Conservation (phyloP, 2,797 vertebrate genomes). For the Discoglossus pictus region DNA sequence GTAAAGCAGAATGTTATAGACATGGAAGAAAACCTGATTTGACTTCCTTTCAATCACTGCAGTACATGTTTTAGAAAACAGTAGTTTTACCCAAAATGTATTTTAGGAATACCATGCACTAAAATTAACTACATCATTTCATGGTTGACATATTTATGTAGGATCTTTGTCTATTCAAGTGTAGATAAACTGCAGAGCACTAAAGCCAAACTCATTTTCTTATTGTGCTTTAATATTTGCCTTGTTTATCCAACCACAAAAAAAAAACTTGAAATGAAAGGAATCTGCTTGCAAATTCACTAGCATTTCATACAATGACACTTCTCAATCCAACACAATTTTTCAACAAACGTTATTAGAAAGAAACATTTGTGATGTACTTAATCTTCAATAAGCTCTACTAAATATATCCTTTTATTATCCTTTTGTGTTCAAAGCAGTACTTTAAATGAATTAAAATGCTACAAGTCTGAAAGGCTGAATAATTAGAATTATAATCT, state of each 20-base stretch:
- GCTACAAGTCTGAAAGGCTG: slow-evolving; percentile 34
- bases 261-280: slow-evolving; percentile 34
- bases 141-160: slow-evolving; percentile 9
- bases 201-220: slow-evolving; percentile 37
- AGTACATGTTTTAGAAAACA: no score
- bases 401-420: slow-evolving; percentile 45
- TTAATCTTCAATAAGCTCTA: slow-evolving; percentile 46
- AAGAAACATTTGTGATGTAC: slow-evolving; percentile 48
- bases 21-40: no score
- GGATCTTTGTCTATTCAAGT: slow-evolving; percentile 2
- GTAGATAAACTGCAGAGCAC: slow-evolving; percentile 1
- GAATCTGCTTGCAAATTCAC: slow-evolving; percentile 34
- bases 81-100: background rate
- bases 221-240: slow-evolving; percentile 23
- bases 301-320: slow-evolving; percentile 24
- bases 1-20: no score
- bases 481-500: slow-evolving; percentile 50
- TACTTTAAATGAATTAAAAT: slow-evolving; percentile 40
- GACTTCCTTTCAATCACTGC: no score
- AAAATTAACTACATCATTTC: slow-evolving; percentile 18
- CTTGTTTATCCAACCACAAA: slow-evolving; percentile 42
- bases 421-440: slow-evolving; percentile 42
- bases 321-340: slow-evolving; percentile 40
- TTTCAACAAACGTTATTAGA: slow-evolving; percentile 43
- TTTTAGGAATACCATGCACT: no score